Base-by-base conservation (phyloP, 2,113 vertebrate genomes). In the Octodon degus region DNA sequence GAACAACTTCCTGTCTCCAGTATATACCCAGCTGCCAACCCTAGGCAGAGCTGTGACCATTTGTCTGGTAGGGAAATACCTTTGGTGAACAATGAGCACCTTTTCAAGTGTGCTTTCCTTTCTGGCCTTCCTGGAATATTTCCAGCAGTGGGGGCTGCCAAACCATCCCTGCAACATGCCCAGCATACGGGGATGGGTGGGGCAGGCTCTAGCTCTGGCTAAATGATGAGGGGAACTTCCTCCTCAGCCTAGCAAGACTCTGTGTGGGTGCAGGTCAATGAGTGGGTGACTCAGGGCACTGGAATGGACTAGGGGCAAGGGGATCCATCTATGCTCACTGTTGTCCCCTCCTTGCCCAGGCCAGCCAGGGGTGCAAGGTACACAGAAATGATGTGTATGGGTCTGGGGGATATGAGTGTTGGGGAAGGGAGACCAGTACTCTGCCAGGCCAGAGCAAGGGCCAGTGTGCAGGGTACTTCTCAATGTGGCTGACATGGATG, bases 211-310 rank as follows among this genome's bases (percentile, higher is more conserved):
- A 30, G 79, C 37, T 20, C 27, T n/a, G 25, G 50, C 30, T 16
- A 37, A 25, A 43, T 5, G n/a, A 65, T 22, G 11, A 19, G 17
- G 7, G 32, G 0, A 5, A 0, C 40, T 9, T 53, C 20, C 5
- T 25, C 43, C 40, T 20, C 22, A 47, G 58, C 7, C 62, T 50
- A 5, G 5, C 34, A 37, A 50, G 63, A 30, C 19, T 9, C 19
- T 32, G 2, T 25, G 25, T n/a, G 43, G 11, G 47, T 13, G 43
- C 47, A 53, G 20, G 62, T 2, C 2, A 5, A 40, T 6, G 22
- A 20, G 30, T 19, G 12, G 16, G 19, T 24, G 58, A 11, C 16
- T 17, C 85, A 22, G 60, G 55, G 32, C 0, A 68, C 34, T 0
- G 1, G 12, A 17, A 53, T 19, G 13, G 89, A 30, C 27, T 7